Percentiles rank a stretch among this genome's conserved stretches.
phyloP scores from a whole-genome alignment of 2,888 invertebrate genomes.

The Dasypogon diadema region DNA sequence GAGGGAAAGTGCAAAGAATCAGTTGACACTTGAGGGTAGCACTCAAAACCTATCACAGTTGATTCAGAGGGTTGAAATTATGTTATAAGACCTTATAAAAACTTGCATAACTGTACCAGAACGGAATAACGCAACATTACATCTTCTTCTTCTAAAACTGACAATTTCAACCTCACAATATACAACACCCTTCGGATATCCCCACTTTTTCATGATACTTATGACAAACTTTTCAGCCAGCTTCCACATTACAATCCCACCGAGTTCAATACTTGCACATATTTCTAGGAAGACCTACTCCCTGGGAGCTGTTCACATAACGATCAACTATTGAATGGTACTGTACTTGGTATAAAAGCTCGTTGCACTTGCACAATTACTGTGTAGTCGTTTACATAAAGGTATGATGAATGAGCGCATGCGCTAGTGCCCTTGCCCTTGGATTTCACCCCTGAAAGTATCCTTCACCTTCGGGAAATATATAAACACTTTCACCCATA shows the following conservation, averaged over 20 bases:
- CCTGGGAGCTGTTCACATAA: background rate
- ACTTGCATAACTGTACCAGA: no score
- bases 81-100: no score
- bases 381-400: conserved; percentile 24
- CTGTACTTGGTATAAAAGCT: conserved; percentile 1
- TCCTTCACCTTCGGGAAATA: conserved; percentile 37
- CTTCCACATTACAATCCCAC: background rate
- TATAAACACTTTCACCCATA: background rate
- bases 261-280: background rate
- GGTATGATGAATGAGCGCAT: conserved; percentile 60
- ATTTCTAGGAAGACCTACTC: background rate
- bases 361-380: conserved; percentile 44
- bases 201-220: no score
- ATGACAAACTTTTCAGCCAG: background rate
- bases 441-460: conserved; percentile 60
- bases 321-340: conserved; percentile 1
- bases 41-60: no score
- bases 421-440: conserved; percentile 68
- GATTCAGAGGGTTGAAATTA: no score
- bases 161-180: no score
- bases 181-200: no score
- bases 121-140: no score
- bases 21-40: no score
- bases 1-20: no score
- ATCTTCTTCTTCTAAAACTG: no score